Conservation (phyloP, 2,797 vertebrate genomes). For the Prunella strophiata region DNA sequence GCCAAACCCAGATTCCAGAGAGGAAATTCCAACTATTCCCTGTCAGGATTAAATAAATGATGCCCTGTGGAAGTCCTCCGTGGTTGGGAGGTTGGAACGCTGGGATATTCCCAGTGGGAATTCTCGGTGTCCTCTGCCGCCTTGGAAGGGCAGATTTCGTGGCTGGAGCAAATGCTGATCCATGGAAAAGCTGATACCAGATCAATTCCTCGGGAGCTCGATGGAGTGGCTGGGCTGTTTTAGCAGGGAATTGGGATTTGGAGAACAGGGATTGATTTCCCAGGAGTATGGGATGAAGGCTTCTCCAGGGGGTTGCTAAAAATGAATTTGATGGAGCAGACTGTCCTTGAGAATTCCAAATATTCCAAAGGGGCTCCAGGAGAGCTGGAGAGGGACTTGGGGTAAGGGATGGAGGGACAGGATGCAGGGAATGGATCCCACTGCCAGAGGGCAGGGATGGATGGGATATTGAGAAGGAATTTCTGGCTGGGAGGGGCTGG, state of each 20-base stretch:
- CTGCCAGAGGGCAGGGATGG: neutral
- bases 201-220: neutral
- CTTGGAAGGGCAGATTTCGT: neutral
- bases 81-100: rapidly evolving
- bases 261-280: neutral
- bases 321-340: neutral
- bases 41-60: rapidly evolving
- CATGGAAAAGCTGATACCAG: neutral
- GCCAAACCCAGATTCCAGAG: neutral
- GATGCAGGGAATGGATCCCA: neutral
- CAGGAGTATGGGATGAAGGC: rapidly evolving
- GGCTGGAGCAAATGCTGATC: neutral
- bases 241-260: neutral
- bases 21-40: neutral
- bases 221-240: neutral
- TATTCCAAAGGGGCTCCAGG: neutral
- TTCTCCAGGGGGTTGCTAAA: rapidly evolving
- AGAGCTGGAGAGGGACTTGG: neutral
- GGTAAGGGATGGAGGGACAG: neutral
- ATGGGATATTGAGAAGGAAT: neutral
- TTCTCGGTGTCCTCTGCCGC: rapidly evolving
- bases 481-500: neutral
- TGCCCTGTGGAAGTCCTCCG: neutral
- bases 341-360: neutral
- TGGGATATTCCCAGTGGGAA: rapidly evolving